These are phyloP conservation scores for Rhinichthys klamathensis DNA, from an alignment of 2,113 vertebrate genomes.

Conservation along the genomic window DNA sequence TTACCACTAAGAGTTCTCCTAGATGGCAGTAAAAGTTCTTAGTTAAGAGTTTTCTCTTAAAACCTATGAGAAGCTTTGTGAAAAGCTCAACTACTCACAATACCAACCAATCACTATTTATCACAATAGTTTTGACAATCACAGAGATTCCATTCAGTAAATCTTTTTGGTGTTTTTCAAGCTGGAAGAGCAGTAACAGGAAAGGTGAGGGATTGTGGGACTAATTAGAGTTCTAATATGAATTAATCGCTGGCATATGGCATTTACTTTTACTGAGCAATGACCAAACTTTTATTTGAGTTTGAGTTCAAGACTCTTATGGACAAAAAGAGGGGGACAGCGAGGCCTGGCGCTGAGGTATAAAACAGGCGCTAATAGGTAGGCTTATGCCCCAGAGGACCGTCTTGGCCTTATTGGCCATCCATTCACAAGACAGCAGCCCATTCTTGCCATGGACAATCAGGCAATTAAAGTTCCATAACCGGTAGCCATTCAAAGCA, in stretches of 20 bases:
- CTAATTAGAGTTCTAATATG: slow-evolving; percentile 36
- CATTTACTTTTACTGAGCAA: slow-evolving; percentile 45
- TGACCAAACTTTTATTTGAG: slow-evolving; percentile 43
- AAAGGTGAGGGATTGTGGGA: slow-evolving; percentile 18
- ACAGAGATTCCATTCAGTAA: background rate
- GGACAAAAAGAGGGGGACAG: background rate
- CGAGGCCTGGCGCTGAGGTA: background rate
- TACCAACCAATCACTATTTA: background rate
- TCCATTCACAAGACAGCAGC: slow-evolving; percentile 73
- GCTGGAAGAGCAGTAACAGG: background rate
- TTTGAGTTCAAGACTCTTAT: slow-evolving; percentile 22
- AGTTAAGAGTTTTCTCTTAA: too few relatives aligned
- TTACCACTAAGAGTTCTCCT: too few relatives aligned
- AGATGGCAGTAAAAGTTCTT: too few relatives aligned
- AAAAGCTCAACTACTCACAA: too few relatives aligned
- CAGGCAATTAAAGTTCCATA: slow-evolving; percentile 78
- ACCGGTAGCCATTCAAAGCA: slow-evolving; percentile 66
- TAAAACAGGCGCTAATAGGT: slow-evolving; percentile 71
- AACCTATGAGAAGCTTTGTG: too few relatives aligned
- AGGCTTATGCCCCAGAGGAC: slow-evolving; percentile 64
- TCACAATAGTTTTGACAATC: background rate
- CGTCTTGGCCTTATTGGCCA: slow-evolving; percentile 71
- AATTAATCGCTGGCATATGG: slow-evolving; percentile 46
- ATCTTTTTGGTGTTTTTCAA: background rate
- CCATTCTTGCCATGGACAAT: slow-evolving; percentile 71